Evolutionary conservation across 2,113 vertebrate genomes (phyloP).

Genomic region (Mionectes macconnelli): DNA sequence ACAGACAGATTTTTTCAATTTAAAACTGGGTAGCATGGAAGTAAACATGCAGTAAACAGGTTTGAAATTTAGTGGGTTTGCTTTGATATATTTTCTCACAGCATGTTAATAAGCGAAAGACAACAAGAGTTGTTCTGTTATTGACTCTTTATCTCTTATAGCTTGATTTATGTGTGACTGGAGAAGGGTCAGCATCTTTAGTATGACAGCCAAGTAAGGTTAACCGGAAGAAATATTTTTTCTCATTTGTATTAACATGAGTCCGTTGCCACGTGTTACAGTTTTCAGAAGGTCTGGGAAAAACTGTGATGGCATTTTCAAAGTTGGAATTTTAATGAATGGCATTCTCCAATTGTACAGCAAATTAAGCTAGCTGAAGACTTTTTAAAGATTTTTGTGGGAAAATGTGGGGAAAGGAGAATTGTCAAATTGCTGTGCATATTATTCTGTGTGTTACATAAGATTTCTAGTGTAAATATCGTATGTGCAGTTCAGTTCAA

Average conservation of each 20-base stretch:
- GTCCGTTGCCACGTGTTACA: neutral
- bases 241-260: neutral
- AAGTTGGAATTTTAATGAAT: neutral
- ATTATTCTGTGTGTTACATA: neutral
- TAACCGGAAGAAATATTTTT: neutral
- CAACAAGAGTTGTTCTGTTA: neutral
- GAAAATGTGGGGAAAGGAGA: neutral
- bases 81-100: neutral
- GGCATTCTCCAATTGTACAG: neutral
- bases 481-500: neutral
- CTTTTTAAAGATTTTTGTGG: neutral
- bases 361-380: neutral
- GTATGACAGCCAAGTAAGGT: neutral
- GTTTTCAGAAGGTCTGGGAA: neutral
- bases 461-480: neutral
- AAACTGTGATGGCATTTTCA: neutral
- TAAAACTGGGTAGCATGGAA: neutral
- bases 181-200: neutral
- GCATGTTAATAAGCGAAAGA: neutral
- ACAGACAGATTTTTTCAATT: neutral
- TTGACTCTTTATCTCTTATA: neutral
- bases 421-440: neutral
- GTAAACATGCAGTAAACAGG: neutral
- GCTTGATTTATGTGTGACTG: neutral
- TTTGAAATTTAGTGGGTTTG: neutral